phyloP scores from a whole-genome alignment of 1,140 invertebrate species.

The Onthophagus taurus region DNA sequence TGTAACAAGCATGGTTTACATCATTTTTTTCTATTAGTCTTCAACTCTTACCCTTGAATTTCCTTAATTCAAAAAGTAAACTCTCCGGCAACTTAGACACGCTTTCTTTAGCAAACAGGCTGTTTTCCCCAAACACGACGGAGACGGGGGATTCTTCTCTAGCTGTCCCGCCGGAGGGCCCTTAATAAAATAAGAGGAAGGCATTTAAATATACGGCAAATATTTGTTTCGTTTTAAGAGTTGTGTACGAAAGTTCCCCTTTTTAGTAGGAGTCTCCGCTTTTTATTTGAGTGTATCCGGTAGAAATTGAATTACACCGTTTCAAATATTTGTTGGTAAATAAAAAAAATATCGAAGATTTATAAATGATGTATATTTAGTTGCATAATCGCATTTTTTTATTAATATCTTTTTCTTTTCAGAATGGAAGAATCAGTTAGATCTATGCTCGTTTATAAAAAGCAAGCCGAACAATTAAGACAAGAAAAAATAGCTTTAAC shows the following conservation, averaged over 20 bases:
- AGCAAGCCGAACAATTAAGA: conserved; percentile 65
- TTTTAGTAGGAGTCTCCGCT: neutral
- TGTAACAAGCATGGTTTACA: too few relatives aligned
- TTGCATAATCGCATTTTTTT: too few relatives aligned
- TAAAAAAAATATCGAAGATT: neutral
- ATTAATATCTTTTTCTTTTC: conserved; percentile 37
- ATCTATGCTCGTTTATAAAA: conserved; percentile 64
- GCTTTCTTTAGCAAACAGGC: too few relatives aligned
- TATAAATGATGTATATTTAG: neutral
- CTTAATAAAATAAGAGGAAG: conserved; percentile 7
- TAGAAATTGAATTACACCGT: conserved; percentile 7
- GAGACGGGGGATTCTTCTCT: too few relatives aligned
- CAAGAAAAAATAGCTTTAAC: conserved; percentile 66
- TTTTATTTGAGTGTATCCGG: conserved; percentile 1
- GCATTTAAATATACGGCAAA: conserved; percentile 11
- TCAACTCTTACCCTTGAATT: too few relatives aligned
- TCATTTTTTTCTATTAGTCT: too few relatives aligned
- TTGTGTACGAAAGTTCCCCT: too few relatives aligned
- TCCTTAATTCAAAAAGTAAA: too few relatives aligned
- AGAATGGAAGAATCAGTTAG: conserved; percentile 69
- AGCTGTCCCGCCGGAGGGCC: neutral
- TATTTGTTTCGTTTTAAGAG: neutral
- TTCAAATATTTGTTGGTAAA: conserved; percentile 6
- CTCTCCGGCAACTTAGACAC: too few relatives aligned
- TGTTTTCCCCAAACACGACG: too few relatives aligned